Evolutionary conservation across 1,140 invertebrate genomes (phyloP), one percentile per base, ranked within the genome.

Genomic region (Rhagoletis pomonella): DNA sequence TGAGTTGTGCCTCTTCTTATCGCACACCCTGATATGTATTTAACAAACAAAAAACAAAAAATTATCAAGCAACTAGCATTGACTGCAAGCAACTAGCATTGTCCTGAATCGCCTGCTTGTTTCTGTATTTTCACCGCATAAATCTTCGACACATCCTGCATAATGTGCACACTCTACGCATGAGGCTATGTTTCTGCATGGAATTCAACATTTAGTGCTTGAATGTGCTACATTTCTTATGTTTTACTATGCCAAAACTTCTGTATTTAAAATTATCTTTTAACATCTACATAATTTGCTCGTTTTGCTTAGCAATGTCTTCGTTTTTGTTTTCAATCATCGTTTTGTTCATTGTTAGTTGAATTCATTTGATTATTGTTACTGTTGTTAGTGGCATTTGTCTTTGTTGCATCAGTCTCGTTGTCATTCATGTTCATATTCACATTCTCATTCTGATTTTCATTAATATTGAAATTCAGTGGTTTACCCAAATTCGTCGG

Each of bases 371-470:
- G 60, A 44, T 29, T 60, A 86, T 50, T 81, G 55, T 85, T 62
- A 42, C 14, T 85, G 84, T 85, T 60, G 39, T 86, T 86, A 62
- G 88, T 88, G 86, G 91, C 89, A 86, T 50, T 84, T 81, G 73
- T 87, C 39, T 81, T 87, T 77, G 87, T 84, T 47, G 58, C 59
- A 47, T 91, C 91, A 89, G 91, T 89, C 90, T 91, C 91, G 88
- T 89, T 91, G 89, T 91, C 91, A 89, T 89, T 92, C 69, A 89
- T 88, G 86, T 86, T 87, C 6, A 59, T 44, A 12, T 91, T 90
- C 47, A 86, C 89, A 17, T 85, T 87, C 9, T 47, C 62, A 10
- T 91, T 90, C 47, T 87, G 88, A 17, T 85, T 87, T 7, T 47
- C 62, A 10, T 91, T 90, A 44, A 87, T 4, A 65, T 90, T 89